These are phyloP conservation scores for Gasterosteus aculeatus DNA, from an alignment of 2,113 vertebrate genomes.

Conservation along the genomic window DNA sequence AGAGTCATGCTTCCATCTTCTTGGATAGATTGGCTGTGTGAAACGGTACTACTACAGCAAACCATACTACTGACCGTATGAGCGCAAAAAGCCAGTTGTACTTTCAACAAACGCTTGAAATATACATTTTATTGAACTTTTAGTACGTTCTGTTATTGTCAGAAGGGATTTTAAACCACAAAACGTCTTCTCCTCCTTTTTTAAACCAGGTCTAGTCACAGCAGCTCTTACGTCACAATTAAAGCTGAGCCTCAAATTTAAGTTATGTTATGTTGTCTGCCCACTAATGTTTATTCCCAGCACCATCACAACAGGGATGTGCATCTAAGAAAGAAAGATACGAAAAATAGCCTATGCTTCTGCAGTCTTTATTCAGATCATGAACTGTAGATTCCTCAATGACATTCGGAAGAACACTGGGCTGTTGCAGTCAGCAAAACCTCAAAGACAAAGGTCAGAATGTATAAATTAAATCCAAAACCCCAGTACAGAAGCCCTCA, in stretches of 20 bases:
- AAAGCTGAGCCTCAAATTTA: background rate
- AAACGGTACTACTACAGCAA: too few relatives aligned
- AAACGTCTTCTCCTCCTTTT: background rate
- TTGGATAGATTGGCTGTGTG: background rate
- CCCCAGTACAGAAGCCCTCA: background rate
- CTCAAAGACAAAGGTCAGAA: conserved; percentile 28
- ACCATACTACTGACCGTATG: background rate
- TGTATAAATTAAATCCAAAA: background rate
- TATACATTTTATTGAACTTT: background rate
- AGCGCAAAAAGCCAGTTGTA: background rate
- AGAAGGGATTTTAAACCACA: background rate
- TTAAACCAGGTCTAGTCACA: background rate
- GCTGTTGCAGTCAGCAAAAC: conserved; percentile 9
- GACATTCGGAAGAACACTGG: conserved; percentile 27
- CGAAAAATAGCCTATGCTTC: background rate
- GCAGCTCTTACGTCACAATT: background rate
- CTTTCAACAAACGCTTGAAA: background rate
- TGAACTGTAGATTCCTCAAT: conserved; percentile 5
- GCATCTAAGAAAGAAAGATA: background rate
- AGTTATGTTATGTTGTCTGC: background rate
- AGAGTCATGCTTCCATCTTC: background rate
- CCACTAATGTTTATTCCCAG: background rate
- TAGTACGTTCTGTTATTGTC: background rate
- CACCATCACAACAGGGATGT: background rate
- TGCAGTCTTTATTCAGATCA: background rate